These are phyloP conservation scores for Bolborhynchus lineola DNA, from an alignment of 2,113 vertebrate genomes.

Conservation along the genomic window DNA sequence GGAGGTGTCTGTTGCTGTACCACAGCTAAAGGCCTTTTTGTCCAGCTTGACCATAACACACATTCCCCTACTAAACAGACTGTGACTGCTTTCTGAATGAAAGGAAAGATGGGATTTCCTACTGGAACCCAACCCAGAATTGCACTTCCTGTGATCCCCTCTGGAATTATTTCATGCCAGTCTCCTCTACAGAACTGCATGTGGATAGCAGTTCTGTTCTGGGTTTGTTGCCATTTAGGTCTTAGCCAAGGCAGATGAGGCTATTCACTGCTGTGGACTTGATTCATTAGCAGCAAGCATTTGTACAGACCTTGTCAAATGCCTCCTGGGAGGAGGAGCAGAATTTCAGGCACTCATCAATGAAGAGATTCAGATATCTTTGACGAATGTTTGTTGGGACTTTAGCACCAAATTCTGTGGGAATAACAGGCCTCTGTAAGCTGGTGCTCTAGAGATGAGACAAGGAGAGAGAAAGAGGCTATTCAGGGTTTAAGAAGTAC, in stretches of 20 bases:
- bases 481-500: neutral
- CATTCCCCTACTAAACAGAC: neutral
- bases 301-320: conserved; percentile 83
- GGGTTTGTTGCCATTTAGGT: neutral
- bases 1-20: neutral
- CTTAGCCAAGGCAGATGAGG: neutral
- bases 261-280: neutral
- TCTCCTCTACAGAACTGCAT: neutral
- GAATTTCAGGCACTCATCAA: conserved; percentile 93
- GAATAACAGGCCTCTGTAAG: conserved; percentile 91
- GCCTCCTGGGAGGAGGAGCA: conserved; percentile 83
- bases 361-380: conserved; percentile 94
- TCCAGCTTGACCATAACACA: neutral
- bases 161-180: neutral
- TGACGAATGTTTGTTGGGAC: conserved; percentile 93
- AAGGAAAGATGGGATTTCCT: neutral
- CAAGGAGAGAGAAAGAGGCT: neutral
- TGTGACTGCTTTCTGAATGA: neutral
- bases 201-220: neutral
- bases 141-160: neutral
- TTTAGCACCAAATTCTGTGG: conserved; percentile 91
- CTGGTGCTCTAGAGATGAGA: conserved; percentile 78
- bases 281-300: neutral
- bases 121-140: neutral
- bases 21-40: neutral